These are phyloP conservation scores for Odobenus rosmarus DNA, from an alignment of 2,113 vertebrate genomes.

Conservation along the genomic window DNA sequence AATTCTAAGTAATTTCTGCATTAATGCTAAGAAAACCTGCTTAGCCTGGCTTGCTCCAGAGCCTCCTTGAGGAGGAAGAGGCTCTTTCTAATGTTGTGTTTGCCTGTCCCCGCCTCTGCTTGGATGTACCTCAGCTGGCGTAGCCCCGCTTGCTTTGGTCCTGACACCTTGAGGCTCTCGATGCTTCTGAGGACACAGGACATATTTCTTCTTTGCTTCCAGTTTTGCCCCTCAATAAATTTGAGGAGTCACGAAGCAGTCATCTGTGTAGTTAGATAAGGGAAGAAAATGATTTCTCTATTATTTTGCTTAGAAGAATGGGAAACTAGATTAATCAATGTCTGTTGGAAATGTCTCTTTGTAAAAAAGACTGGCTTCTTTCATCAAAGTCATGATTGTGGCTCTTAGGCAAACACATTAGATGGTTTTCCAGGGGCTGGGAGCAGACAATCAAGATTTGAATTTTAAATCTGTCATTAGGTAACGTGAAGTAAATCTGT, in stretches of 20 bases:
- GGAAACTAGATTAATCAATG: conserved; percentile 45
- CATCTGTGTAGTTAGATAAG: conserved; percentile 68
- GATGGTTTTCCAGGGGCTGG: not conserved
- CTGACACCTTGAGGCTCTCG: not conserved
- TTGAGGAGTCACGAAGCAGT: conserved; percentile 37
- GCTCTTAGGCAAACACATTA: not conserved
- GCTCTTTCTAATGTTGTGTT: not conserved
- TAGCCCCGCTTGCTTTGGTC: not conserved
- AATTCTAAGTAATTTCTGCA: not conserved
- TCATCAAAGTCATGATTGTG: not conserved
- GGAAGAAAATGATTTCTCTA: conserved; percentile 60
- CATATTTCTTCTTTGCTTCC: conserved; percentile 21
- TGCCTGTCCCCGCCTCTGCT: too few relatives aligned
- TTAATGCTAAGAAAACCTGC: not conserved
- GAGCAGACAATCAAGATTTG: not conserved
- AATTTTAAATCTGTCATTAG: not conserved
- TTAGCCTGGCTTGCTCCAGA: not conserved
- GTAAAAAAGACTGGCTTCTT: not conserved
- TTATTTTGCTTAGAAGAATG: conserved; percentile 48
- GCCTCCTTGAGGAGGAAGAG: not conserved
- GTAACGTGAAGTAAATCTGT: not conserved
- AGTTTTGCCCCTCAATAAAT: conserved; percentile 42
- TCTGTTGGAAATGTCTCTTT: not conserved
- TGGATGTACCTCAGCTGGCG: not conserved
- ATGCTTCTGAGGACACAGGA: not conserved